These are phyloP conservation scores for Leptura quadrifasciata DNA, from an alignment of 2,888 invertebrate species.

Conservation along the genomic window DNA sequence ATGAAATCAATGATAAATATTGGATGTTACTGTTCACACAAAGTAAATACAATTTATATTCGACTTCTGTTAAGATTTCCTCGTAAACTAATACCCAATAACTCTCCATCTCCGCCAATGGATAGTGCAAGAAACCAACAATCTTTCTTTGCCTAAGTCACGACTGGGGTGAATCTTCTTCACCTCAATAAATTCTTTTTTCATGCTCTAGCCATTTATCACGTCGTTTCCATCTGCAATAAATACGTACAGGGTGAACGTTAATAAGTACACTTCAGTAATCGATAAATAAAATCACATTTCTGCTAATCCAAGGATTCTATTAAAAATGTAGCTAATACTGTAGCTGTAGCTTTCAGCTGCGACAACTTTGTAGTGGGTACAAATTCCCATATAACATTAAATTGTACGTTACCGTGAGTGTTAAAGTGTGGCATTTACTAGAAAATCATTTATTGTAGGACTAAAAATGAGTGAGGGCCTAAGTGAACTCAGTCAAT, in stretches of 20 bases:
- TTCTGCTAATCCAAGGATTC: no score
- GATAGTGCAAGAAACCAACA: slow-evolving; percentile 6
- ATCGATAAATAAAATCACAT: no score
- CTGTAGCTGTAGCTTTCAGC: no score
- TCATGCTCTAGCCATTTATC: slow-evolving; percentile 33
- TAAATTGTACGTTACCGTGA: no score
- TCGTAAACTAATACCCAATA: background rate
- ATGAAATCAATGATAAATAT: background rate
- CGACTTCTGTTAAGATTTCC: background rate
- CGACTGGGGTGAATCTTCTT: slow-evolving; percentile 51
- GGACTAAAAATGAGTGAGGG: no score
- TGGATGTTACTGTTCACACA: background rate
- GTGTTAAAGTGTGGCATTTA: no score
- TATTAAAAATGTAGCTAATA: no score
- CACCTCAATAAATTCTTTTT: slow-evolving; percentile 41
- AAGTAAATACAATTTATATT: background rate
- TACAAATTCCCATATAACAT: no score
- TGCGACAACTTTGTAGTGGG: no score
- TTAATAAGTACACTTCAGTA: background rate
- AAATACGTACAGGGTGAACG: slow-evolving; percentile 30
- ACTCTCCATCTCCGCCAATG: slow-evolving; percentile 12
- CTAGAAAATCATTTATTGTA: no score
- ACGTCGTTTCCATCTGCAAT: slow-evolving; percentile 37
- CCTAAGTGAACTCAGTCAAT: no score
- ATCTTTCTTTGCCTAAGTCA: slow-evolving; percentile 51